Evolutionary conservation across 1,140 invertebrate genomes (phyloP), one percentile per base, ranked within the genome.

Genomic region (Zaprionus taronus): DNA sequence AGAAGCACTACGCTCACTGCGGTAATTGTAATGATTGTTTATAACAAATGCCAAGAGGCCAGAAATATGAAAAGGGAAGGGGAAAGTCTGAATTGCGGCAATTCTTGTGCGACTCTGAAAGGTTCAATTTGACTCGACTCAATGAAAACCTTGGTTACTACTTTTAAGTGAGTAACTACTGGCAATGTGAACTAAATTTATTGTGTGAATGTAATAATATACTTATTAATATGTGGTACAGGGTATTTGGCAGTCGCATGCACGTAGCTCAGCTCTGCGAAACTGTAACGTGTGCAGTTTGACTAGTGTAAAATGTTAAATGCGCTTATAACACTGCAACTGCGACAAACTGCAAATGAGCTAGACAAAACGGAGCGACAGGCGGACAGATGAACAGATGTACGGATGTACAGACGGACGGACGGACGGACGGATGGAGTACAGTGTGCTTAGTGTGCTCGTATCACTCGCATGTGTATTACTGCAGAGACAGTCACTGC

Each of bases 241-340:
- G 47, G 47, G 47, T 51, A 51, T 51, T 20, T 14, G 4, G 12
- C 47, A 14, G 47, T 24, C 17, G 47, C 6, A 20, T 51, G 22
- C 20, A 20, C 22, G 57, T 22, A 26, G 4, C 6, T 9, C 17
- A 49, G 7, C 47, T 28, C 1, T 6, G 26, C 26, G 26, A 1
- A 28, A 34, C 31, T 51, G 47, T 11, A 51, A 24, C 55, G 34
- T 47, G 55, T 60, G 68, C 49, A 12, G 51, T 44, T 72, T 36
- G 38, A 14, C 28, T 56, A 31, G 77, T 67, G 77, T 77, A 79
- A 83, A 77, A 79, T 82, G 80, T 83, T 77, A 82, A 83, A 82
- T 83, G 80, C 80, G 80, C 81, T 83, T 83, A 83, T 83, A 79
- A 82, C 81, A 83, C 81, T 72, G 67, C 79, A 79, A 66, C 72